These are phyloP conservation scores for Tribolium freemani DNA, from an alignment of 2,888 invertebrate genomes.

Conservation along the genomic window DNA sequence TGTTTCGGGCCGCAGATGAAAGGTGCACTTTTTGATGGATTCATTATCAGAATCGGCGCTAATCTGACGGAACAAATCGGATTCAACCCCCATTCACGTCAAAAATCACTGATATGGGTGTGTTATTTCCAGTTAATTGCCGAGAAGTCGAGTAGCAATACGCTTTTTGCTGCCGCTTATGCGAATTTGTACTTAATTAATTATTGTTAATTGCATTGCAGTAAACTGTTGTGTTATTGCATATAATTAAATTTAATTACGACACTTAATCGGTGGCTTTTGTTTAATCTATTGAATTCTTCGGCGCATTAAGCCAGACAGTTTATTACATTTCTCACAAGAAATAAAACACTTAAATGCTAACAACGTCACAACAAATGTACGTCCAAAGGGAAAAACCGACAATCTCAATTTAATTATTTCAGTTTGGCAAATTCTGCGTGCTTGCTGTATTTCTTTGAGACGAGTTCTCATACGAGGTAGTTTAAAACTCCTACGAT, in stretches of 20 bases:
- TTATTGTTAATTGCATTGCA: neutral
- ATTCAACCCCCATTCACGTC: conserved; percentile 23
- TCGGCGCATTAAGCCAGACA: neutral
- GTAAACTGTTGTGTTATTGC: neutral
- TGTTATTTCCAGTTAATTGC: conserved; percentile 1
- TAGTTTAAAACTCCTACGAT: too few relatives aligned
- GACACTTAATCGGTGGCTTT: neutral
- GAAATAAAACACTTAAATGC: neutral
- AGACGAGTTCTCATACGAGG: too few relatives aligned
- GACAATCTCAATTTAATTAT: too few relatives aligned
- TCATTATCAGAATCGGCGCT: conserved; percentile 49
- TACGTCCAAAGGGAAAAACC: too few relatives aligned
- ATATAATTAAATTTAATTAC: neutral
- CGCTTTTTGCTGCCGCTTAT: neutral
- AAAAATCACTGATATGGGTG: conserved; percentile 8
- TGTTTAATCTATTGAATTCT: neutral
- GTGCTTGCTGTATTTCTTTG: too few relatives aligned
- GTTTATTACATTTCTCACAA: neutral
- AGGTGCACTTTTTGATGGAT: conserved; percentile 49
- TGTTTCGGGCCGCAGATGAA: conserved; percentile 33
- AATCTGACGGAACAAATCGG: conserved; percentile 55
- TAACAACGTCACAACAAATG: neutral
- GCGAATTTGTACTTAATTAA: neutral
- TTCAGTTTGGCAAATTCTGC: too few relatives aligned
- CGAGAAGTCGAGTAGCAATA: neutral